Evolutionary conservation across 2,888 invertebrate species (phyloP).

Genomic region (Himalopsyche japonica): DNA sequence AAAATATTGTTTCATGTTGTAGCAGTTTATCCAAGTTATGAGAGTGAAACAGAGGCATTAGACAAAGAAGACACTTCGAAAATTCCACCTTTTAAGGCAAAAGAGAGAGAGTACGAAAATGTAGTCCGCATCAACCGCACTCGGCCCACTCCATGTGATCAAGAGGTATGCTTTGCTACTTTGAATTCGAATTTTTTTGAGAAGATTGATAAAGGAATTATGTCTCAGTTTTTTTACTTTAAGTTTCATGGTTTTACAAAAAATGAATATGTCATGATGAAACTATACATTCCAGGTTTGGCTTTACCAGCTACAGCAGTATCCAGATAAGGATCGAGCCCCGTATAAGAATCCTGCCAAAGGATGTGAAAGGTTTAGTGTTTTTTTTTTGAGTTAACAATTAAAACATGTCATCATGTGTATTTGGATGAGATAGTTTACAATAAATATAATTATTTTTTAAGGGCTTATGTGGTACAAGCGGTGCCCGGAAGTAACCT

Average conservation of each 20-base stretch:
- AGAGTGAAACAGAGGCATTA: slow-evolving; percentile 25
- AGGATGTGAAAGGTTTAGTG: slow-evolving; percentile 48
- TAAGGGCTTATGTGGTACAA: slow-evolving; percentile 71
- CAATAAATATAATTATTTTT: slow-evolving; percentile 10
- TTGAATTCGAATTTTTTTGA: background rate
- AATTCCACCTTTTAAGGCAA: slow-evolving; percentile 49
- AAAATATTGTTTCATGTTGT: background rate
- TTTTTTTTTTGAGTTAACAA: background rate
- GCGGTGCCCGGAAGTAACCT: slow-evolving; percentile 78
- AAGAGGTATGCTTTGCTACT: slow-evolving; percentile 56
- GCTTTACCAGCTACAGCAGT: slow-evolving; percentile 59
- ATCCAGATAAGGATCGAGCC: slow-evolving; percentile 57
- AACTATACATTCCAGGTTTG: slow-evolving; percentile 46
- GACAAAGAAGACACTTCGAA: slow-evolving; percentile 16
- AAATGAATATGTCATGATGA: background rate
- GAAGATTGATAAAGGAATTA: background rate
- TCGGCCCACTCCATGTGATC: slow-evolving; percentile 82
- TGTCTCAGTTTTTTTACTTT: background rate
- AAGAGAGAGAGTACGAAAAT: slow-evolving; percentile 65
- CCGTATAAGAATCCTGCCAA: slow-evolving; percentile 53
- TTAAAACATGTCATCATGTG: background rate
- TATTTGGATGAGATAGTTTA: background rate
- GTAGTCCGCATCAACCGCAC: slow-evolving; percentile 74
- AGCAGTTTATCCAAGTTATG: slow-evolving; percentile 36
- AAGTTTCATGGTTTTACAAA: too few species aligned